Conservation (phyloP, 2,113 vertebrate species). For the Theropithecus gelada region DNA sequence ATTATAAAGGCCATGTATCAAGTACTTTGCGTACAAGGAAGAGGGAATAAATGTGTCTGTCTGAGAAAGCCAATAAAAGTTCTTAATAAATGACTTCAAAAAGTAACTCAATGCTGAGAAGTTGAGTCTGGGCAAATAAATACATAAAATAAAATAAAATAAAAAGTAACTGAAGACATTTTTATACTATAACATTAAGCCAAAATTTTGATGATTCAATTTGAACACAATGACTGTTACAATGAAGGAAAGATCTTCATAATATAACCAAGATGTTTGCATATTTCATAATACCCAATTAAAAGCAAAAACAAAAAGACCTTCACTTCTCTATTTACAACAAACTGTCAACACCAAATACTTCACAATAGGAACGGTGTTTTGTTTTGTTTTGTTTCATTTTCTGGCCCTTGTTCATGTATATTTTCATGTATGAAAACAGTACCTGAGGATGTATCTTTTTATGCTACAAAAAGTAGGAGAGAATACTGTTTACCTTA, state of each 20-base stretch:
- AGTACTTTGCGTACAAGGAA: neutral
- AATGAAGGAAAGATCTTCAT: slow-evolving; percentile 32
- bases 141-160: neutral
- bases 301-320: slow-evolving; percentile 35
- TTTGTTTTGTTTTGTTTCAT: neutral
- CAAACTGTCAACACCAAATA: slow-evolving; percentile 23
- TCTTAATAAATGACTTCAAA: slow-evolving; percentile 23
- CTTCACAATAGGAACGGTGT: neutral
- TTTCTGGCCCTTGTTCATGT: neutral
- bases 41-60: neutral
- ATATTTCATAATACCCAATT: slow-evolving; percentile 15
- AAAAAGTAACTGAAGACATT: neutral
- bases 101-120: neutral
- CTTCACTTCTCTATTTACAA: slow-evolving; percentile 29
- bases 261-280: slow-evolving; percentile 41
- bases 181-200: slow-evolving; percentile 4
- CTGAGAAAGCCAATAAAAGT: neutral
- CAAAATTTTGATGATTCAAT: slow-evolving; percentile 37
- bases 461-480: neutral
- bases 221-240: slow-evolving; percentile 17
- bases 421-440: neutral
- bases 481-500: neutral
- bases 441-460: neutral
- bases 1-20: neutral
- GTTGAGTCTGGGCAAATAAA: too few relatives aligned